Evolutionary conservation across 2,888 invertebrate species (phyloP).

Genomic region (Zaprionus bogoriensis): DNA sequence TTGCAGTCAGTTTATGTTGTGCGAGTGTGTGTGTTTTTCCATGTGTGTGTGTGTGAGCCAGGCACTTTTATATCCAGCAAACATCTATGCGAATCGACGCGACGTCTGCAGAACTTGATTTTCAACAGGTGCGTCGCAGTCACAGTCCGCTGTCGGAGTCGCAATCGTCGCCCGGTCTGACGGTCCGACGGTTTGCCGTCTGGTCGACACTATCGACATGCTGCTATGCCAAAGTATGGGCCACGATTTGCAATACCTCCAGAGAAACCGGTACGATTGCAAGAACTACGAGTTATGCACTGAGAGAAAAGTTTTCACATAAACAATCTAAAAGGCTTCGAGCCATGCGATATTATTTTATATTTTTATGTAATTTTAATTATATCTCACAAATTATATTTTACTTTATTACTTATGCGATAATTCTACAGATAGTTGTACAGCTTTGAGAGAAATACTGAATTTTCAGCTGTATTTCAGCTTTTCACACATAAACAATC

Average conservation of each 20-base stretch:
- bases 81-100: constrained; percentile 54
- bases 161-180: constrained; percentile 38
- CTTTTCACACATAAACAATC: too few species aligned
- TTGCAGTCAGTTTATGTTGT: constrained; percentile 29
- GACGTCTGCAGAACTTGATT: constrained; percentile 76
- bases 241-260: constrained; percentile 48
- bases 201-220: constrained; percentile 52
- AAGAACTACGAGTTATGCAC: constrained; percentile 40
- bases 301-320: constrained; percentile 11
- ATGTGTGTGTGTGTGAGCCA: constrained; percentile 15
- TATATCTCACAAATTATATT: too few species aligned
- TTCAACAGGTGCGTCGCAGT: constrained; percentile 79
- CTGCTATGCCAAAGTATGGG: constrained; percentile 26
- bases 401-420: too few species aligned
- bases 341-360: too few species aligned
- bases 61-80: constrained; percentile 35
- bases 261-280: constrained; percentile 58
- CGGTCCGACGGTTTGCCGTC: too few species aligned
- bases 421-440: too few species aligned
- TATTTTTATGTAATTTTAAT: too few species aligned
- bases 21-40: not conserved
- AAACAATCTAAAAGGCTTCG: not conserved
- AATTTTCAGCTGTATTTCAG: too few species aligned
- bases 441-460: too few species aligned
- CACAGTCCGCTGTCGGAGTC: constrained; percentile 1